A percentile compares a stretch with the other conserved stretches of the same genome.
phyloP scores from a whole-genome alignment of 2,888 invertebrate species.

The Philaethria dido region DNA sequence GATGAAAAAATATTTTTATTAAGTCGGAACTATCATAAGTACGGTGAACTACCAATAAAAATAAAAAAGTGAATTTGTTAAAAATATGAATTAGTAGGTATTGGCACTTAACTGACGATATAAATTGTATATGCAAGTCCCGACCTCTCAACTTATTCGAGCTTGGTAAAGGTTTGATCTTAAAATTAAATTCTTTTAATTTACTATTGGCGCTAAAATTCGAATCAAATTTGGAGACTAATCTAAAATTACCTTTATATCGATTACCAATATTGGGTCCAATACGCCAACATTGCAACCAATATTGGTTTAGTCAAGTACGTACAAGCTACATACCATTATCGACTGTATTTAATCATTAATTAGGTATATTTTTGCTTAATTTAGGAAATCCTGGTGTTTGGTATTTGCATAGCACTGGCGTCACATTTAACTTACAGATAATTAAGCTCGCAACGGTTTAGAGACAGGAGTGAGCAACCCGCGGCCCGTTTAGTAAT shows the following conservation, averaged over 20 bases:
- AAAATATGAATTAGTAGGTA: too few relatives aligned
- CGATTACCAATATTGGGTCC: not conserved
- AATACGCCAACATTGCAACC: not conserved
- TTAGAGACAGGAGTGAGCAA: too few relatives aligned
- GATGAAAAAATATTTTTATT: too few relatives aligned
- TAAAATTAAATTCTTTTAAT: too few relatives aligned
- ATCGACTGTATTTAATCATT: not conserved
- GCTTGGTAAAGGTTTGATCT: too few relatives aligned
- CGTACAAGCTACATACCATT: not conserved
- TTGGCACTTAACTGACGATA: too few relatives aligned
- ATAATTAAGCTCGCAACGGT: slow-evolving; percentile 16
- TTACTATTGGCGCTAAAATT: not conserved
- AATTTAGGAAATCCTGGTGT: slow-evolving; percentile 33
- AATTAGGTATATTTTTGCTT: not conserved
- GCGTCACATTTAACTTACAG: slow-evolving; percentile 28
- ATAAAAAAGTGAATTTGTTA: too few relatives aligned
- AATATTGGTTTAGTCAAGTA: not conserved
- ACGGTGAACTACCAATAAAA: too few relatives aligned
- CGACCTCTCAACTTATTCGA: too few relatives aligned
- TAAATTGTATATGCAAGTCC: too few relatives aligned
- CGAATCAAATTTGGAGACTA: not conserved
- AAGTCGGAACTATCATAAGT: too few relatives aligned
- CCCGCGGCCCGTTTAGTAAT: too few relatives aligned
- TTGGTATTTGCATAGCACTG: slow-evolving; percentile 41
- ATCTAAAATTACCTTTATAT: not conserved